Conservation (phyloP, 2,113 vertebrate genomes). For the Semnornis frantzii region DNA sequence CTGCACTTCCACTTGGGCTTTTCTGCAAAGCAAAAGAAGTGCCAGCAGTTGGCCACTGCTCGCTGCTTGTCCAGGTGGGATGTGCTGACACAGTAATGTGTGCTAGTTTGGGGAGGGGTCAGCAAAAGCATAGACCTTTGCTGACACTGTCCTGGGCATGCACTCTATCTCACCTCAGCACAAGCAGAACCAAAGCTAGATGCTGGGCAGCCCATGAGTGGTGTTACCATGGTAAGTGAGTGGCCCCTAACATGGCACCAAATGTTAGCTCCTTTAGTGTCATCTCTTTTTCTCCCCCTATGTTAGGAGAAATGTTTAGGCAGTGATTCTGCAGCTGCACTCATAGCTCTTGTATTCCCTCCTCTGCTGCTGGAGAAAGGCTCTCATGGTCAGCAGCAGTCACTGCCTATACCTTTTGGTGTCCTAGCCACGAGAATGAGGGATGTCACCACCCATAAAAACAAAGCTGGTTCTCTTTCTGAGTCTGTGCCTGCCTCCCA, state of each 20-base stretch:
- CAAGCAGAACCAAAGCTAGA: background rate
- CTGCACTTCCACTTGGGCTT: background rate
- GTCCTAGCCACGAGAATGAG: background rate
- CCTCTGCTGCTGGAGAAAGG: background rate
- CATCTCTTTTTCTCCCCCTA: background rate
- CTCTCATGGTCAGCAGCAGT: accelerated
- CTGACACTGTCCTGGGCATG: background rate
- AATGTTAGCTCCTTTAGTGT: accelerated
- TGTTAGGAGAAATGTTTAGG: background rate
- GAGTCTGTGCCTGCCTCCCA: background rate
- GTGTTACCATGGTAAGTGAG: background rate
- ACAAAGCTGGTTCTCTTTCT: background rate
- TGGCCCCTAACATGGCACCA: background rate
- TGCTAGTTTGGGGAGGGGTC: background rate
- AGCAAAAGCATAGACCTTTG: background rate
- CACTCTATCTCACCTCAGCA: background rate
- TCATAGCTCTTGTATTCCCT: background rate
- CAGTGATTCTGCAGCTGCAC: background rate
- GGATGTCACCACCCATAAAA: background rate
- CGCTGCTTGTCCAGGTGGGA: background rate
- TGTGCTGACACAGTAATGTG: accelerated
- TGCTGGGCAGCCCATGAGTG: accelerated
- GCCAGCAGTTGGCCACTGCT: background rate
- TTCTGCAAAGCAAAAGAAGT: background rate
- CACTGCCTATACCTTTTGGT: accelerated